Conservation (phyloP, 2,113 vertebrate genomes). For the Psettodes erumei region DNA sequence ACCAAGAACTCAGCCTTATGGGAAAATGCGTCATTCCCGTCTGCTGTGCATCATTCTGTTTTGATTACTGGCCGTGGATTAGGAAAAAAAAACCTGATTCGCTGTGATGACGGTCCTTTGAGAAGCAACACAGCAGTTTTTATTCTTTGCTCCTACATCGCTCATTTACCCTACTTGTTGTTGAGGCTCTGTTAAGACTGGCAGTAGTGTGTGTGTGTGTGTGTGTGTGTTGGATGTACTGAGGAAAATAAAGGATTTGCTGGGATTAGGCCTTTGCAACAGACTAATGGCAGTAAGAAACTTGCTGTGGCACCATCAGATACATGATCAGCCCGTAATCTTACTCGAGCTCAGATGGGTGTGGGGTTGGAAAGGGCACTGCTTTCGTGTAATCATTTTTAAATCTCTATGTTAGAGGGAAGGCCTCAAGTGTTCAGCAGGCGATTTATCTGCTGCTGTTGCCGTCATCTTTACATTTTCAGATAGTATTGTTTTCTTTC, state of each 20-base stretch:
- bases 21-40: slow-evolving; percentile 70
- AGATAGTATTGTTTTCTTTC: background rate
- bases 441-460: slow-evolving; percentile 36
- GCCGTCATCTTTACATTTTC: slow-evolving; percentile 33
- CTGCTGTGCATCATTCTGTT: slow-evolving; percentile 44
- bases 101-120: slow-evolving; percentile 55
- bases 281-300: slow-evolving; percentile 67
- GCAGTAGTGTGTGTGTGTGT: slow-evolving; percentile 26
- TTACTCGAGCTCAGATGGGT: slow-evolving; percentile 49
- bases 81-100: slow-evolving; percentile 58
- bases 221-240: slow-evolving; percentile 57
- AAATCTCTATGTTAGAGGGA: slow-evolving; percentile 55
- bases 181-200: slow-evolving; percentile 38
- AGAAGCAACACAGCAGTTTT: slow-evolving; percentile 52
- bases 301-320: slow-evolving; percentile 70
- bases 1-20: slow-evolving; percentile 50
- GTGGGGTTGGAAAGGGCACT: slow-evolving; percentile 43
- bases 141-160: slow-evolving; percentile 38
- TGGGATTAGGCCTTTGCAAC: slow-evolving; percentile 72
- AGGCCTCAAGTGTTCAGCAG: slow-evolving; percentile 25
- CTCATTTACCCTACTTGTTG: slow-evolving; percentile 47
- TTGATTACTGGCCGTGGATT: slow-evolving; percentile 76
- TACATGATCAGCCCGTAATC: slow-evolving; percentile 79
- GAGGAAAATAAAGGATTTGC: slow-evolving; percentile 78
- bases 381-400: slow-evolving; percentile 72